Conservation (phyloP, 2,113 vertebrate genomes). For the Psephotus haematonotus region DNA sequence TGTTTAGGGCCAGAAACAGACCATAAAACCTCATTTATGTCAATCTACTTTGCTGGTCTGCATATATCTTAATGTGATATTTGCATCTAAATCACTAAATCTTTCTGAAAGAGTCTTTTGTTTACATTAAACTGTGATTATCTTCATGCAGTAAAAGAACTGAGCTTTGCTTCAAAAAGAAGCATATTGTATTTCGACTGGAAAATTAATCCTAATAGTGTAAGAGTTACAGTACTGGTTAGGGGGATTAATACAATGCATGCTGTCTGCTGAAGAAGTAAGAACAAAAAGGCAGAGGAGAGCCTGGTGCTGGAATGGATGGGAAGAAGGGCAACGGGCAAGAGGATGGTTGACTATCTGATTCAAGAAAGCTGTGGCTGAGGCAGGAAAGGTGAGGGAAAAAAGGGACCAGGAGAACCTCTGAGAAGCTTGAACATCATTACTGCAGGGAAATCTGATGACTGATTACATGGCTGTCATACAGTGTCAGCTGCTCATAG, state of each 20-base stretch:
- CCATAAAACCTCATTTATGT: not conserved
- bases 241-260: not conserved
- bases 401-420: not conserved
- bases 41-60: not conserved
- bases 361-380: not conserved
- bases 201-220: not conserved
- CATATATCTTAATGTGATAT: not conserved
- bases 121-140: not conserved
- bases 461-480: not conserved
- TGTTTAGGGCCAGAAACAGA: not conserved
- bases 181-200: not conserved
- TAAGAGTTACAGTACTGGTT: not conserved
- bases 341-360: not conserved
- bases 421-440: not conserved
- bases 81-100: constrained; percentile 8
- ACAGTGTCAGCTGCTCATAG: not conserved
- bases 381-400: not conserved
- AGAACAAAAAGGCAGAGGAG: not conserved
- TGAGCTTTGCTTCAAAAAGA: not conserved
- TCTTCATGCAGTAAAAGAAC: not conserved
- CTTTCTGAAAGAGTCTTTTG: not conserved
- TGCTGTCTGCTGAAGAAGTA: not conserved
- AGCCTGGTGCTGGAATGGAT: not conserved
- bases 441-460: not conserved
- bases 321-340: not conserved